Conservation (phyloP, 2,113 vertebrate species). For the Vicugna pacos region DNA sequence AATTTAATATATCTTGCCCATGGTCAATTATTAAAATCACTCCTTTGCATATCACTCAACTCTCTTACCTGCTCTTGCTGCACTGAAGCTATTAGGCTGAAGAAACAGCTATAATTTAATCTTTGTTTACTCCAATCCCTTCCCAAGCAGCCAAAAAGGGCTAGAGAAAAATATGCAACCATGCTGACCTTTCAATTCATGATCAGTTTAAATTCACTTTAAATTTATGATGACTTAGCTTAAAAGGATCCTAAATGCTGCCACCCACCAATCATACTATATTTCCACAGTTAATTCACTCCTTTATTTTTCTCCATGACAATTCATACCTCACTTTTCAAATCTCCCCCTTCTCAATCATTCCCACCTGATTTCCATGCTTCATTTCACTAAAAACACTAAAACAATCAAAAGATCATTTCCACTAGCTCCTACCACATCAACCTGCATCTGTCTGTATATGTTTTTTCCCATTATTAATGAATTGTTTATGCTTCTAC, state of each 20-base stretch:
- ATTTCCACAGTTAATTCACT: not conserved
- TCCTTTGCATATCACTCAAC: not conserved
- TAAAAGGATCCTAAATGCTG: not conserved
- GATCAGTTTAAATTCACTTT: constrained; percentile 6
- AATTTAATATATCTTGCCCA: not conserved
- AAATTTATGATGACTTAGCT: constrained; percentile 7
- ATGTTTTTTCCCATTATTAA: not conserved
- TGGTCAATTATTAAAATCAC: not conserved
- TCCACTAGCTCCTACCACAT: not conserved
- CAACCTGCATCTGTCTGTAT: no score
- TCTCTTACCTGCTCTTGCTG: not conserved
- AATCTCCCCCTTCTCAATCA: constrained; percentile 5
- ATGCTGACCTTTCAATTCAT: not conserved
- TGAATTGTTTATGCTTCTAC: not conserved
- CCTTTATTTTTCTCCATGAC: not conserved
- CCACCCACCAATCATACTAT: not conserved
- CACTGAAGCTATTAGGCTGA: not conserved
- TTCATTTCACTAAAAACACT: not conserved
- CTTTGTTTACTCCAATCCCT: not conserved
- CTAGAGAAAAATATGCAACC: not conserved
- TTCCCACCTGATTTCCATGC: not conserved
- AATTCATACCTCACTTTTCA: not conserved
- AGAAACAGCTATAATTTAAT: not conserved
- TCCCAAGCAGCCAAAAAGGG: not conserved
- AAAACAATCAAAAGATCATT: not conserved